Percentiles rank a stretch among this genome's conserved stretches.
These are phyloP conservation scores for Tamandua tetradactyla DNA, from an alignment of 2,797 vertebrate species.

Conservation along the genomic window DNA sequence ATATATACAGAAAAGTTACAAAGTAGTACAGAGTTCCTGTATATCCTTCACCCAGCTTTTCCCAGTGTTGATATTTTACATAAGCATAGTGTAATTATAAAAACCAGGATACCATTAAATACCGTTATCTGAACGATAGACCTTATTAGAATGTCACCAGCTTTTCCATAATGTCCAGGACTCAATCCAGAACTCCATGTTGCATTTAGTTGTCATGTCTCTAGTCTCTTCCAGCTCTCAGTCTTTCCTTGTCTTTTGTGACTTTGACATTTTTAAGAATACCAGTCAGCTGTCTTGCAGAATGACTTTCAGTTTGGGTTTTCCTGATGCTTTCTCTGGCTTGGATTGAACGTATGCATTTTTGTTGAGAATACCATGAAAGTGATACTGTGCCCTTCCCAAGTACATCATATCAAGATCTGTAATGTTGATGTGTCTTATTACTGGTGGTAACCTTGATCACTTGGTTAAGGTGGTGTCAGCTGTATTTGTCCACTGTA, in stretches of 20 bases:
- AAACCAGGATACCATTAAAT: slow-evolving; percentile 42
- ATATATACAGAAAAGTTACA: slow-evolving; percentile 8
- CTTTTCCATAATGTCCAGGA: slow-evolving; percentile 6
- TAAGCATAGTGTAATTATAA: not conserved
- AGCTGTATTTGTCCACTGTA: not conserved
- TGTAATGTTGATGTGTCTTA: not conserved
- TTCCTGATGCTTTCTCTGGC: not conserved
- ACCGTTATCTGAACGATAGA: slow-evolving; percentile 28
- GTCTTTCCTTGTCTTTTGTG: slow-evolving; percentile 10
- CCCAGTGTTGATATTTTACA: not conserved
- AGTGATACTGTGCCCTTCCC: not conserved
- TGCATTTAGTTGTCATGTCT: not conserved
- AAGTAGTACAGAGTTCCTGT: slow-evolving; percentile 35
- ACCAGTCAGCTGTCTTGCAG: not conserved
- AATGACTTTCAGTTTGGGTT: not conserved
- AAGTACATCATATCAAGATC: not conserved
- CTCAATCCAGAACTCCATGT: not conserved
- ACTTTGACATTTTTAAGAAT: not conserved
- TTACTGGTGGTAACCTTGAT: not conserved
- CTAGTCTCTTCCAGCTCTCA: not conserved
- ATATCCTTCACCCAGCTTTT: slow-evolving; percentile 1
- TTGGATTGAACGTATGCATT: not conserved
- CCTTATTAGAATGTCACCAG: not conserved
- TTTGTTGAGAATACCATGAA: not conserved
- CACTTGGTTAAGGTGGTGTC: not conserved